Conservation (phyloP, 64 coral and sea anemone genomes). For the Orbicella faveolata region DNA sequence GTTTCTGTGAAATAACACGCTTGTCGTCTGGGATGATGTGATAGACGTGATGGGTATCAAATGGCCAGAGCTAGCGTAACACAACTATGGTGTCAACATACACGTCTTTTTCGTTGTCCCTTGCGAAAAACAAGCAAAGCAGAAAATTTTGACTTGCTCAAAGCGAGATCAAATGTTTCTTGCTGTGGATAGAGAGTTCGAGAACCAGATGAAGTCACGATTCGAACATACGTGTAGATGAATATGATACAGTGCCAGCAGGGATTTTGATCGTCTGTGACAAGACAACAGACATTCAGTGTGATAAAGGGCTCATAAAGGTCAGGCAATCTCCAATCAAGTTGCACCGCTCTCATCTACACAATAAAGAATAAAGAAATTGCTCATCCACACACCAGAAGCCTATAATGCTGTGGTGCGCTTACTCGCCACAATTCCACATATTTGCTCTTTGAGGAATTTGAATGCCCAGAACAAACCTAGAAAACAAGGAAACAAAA, state of each 20-base stretch:
- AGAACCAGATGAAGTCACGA: neutral
- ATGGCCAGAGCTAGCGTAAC: neutral
- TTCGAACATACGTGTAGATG: neutral
- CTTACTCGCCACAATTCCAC: neutral
- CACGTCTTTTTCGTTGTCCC: neutral
- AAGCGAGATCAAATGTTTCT: neutral
- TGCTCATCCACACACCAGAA: neutral
- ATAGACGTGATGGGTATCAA: constrained; percentile 5
- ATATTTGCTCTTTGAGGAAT: neutral
- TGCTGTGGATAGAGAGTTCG: neutral
- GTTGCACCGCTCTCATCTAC: neutral
- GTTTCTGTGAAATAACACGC: constrained; percentile 54
- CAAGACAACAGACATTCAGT: neutral
- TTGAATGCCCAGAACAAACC: neutral
- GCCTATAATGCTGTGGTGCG: neutral
- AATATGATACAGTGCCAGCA: neutral
- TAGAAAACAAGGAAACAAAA: neutral
- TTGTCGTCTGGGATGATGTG: constrained; percentile 60
- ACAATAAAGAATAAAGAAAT: constrained; percentile 2
- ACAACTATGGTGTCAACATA: neutral
- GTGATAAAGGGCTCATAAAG: neutral
- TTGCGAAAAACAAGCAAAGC: neutral
- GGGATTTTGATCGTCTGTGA: constrained; percentile 5
- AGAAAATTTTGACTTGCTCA: neutral
- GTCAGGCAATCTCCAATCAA: neutral